phyloP scores from a whole-genome alignment of 2,113 vertebrate species.

The Brevimyrus niger region DNA sequence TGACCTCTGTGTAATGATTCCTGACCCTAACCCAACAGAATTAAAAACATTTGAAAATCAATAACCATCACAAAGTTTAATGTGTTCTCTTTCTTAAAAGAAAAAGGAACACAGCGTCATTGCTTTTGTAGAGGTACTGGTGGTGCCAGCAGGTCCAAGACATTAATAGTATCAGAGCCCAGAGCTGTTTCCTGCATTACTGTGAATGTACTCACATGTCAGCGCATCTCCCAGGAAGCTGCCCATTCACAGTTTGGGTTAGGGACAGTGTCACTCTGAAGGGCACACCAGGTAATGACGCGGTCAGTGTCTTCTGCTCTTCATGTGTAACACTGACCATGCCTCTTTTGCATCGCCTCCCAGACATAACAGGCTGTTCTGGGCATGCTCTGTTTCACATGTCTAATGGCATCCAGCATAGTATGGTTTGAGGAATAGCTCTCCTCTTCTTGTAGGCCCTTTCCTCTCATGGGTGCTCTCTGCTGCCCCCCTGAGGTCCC shows the following conservation, averaged over 20 bases:
- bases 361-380: not conserved
- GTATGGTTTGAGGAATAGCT: not conserved
- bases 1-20: not conserved
- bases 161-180: not conserved
- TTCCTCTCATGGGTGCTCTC: not conserved
- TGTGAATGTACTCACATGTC: not conserved
- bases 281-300: not conserved
- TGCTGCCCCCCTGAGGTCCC: not conserved
- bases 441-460: not conserved
- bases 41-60: not conserved
- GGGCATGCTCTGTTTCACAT: not conserved
- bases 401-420: not conserved
- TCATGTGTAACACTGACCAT: not conserved
- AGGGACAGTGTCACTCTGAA: not conserved
- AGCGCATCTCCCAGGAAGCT: not conserved
- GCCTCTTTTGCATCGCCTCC: not conserved
- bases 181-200: not conserved
- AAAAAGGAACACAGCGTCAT: not conserved
- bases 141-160: not conserved
- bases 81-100: not conserved
- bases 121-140: not conserved
- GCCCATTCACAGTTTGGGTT: not conserved
- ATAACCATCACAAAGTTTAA: not conserved
- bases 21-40: not conserved
- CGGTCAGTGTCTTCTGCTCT: not conserved